phyloP scores from a whole-genome alignment of 2,888 invertebrate species.

The Drosophila recens region DNA sequence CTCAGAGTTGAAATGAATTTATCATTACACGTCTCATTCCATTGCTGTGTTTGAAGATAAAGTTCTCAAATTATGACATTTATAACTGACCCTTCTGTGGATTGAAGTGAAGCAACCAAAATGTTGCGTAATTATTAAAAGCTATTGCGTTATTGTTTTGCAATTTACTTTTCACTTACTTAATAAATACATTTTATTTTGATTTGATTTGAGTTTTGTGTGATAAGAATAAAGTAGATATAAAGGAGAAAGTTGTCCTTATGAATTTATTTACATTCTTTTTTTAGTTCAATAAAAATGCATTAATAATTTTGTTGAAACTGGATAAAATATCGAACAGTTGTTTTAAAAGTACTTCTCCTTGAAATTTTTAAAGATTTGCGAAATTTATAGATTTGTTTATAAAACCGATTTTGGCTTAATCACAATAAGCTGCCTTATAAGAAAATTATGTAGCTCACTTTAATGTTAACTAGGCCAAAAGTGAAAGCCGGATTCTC shows the following conservation, averaged over 20 bases:
- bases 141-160: neutral
- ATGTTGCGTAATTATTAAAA: constrained; percentile 8
- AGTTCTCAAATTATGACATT: constrained; percentile 26
- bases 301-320: too few relatives aligned
- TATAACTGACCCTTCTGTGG: constrained; percentile 13
- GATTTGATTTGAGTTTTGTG: neutral
- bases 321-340: too few relatives aligned
- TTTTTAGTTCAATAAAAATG: too few relatives aligned
- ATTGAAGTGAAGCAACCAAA: neutral
- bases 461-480: constrained; percentile 1
- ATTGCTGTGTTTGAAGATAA: neutral
- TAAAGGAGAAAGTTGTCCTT: neutral
- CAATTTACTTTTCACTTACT: constrained; percentile 1
- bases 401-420: too few relatives aligned
- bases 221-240: neutral
- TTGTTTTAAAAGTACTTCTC: too few relatives aligned
- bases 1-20: constrained; percentile 61
- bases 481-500: constrained; percentile 12
- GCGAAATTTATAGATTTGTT: too few relatives aligned
- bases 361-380: too few relatives aligned
- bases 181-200: neutral
- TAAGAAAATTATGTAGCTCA: neutral
- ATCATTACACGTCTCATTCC: constrained; percentile 48
- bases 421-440: too few relatives aligned
- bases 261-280: neutral